Evolutionary conservation across 2,797 vertebrate species (phyloP), one percentile per base, ranked within the genome.

Genomic region (Eulemur mongoz): DNA sequence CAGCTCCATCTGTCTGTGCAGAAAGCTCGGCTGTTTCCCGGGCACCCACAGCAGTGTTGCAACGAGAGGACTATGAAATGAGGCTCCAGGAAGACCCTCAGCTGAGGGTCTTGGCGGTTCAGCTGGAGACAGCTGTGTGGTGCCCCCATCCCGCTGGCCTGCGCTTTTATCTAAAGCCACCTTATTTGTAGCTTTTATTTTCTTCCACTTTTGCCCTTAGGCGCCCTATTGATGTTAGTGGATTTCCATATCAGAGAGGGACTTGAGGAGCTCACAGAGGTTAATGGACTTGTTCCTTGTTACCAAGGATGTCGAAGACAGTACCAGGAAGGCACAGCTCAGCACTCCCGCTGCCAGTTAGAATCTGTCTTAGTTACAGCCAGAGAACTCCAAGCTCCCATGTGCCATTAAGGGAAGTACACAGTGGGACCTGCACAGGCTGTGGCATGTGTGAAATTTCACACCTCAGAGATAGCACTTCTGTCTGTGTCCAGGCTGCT

Each of bases 381-480:
- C 2, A 2, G 91, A 92, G 25, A 89, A 78, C 52, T n/a, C 67
- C 52, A 65, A 43, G 78, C 57, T 61, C 94, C 88, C 25, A 2
- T 67, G 90, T 95, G 70, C 91, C 91, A 82, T 94, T 79, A 92
- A 81, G 88, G 57, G 82, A 89, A 91, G 85, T 87, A 30, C n/a
- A 94, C 91, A 40, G 63, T 25, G 32, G 65, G 78, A 61, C 32
- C 17, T 0, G 5, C 17, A 40, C 69, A 76, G 81, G 91, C 95
- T 92, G 65, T 82, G 96, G 93, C 93, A 95, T 59, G 96, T 97
- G 96, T 97, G 96, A 97, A 96, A 97, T 97, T 97, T 97, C 96
- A 97, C 96, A 97, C 96, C 96, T 98, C 83, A 5, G 25, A 96
- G 93, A 96, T 45, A 86, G 79, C 91, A 78, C 91, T 93, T 95